phyloP scores from a whole-genome alignment of 2,888 invertebrate genomes.

The Dasypolia templi region DNA sequence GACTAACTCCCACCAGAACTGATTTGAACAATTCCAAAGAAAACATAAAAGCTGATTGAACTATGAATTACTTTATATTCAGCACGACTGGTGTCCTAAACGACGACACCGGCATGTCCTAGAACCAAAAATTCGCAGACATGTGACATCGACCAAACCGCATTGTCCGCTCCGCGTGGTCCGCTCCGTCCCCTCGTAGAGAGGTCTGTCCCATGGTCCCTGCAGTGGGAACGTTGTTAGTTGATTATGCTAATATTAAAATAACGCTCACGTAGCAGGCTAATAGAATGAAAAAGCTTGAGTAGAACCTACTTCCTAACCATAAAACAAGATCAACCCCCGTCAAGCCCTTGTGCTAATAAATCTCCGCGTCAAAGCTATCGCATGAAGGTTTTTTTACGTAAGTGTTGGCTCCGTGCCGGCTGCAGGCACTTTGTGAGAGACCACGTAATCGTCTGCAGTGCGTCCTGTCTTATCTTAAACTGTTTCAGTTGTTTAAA shows the following conservation, averaged over 20 bases:
- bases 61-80: no score
- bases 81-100: background rate
- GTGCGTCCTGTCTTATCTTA: constrained; percentile 13
- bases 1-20: background rate
- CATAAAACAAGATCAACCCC: background rate
- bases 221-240: background rate
- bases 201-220: background rate
- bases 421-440: constrained; percentile 22
- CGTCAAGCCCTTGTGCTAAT: constrained; percentile 13
- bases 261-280: background rate
- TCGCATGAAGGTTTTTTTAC: constrained; percentile 16
- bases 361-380: constrained; percentile 19
- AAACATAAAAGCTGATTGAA: background rate
- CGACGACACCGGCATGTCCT: background rate
- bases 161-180: no score
- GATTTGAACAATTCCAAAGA: background rate
- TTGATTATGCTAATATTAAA: background rate
- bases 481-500: background rate
- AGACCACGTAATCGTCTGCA: constrained; percentile 20
- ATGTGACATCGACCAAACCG: background rate
- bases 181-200: background rate
- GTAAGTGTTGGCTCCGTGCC: constrained; percentile 9
- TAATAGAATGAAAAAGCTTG: background rate
- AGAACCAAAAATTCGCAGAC: background rate
- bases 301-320: constrained; percentile 4